Evolutionary conservation across 2,797 vertebrate species (phyloP).

Genomic region (Selene dorsalis): DNA sequence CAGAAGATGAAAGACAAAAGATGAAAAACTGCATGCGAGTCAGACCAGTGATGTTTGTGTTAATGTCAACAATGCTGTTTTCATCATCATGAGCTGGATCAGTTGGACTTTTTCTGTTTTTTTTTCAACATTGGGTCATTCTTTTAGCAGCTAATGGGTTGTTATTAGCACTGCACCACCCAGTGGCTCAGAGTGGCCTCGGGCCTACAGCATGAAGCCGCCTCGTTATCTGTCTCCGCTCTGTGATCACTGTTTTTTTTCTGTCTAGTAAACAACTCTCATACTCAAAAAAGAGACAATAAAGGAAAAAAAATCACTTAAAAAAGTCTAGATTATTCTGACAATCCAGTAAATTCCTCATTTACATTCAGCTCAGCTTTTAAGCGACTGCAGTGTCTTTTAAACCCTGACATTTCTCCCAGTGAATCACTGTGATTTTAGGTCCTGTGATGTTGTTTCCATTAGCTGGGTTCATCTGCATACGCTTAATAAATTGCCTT

Average conservation of each 20-base stretch:
- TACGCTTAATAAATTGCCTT: conserved; percentile 46
- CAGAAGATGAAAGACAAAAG: conserved; percentile 25
- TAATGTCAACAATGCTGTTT: conserved; percentile 39
- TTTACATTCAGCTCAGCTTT: conserved; percentile 53
- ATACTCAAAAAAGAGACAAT: neutral
- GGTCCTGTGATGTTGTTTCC: conserved; percentile 55
- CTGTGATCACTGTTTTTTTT: conserved; percentile 42
- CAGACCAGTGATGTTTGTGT: conserved; percentile 29
- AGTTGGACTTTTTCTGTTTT: conserved; percentile 23
- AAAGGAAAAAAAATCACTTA: conserved; percentile 7
- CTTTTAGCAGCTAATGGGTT: conserved; percentile 50
- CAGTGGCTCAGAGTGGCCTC: conserved; percentile 60
- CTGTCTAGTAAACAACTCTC: conserved; percentile 47
- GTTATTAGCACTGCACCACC: conserved; percentile 64
- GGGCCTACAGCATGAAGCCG: conserved; percentile 45
- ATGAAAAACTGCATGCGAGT: conserved; percentile 1
- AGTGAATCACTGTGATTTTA: conserved; percentile 54
- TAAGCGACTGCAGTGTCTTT: conserved; percentile 38
- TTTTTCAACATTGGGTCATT: conserved; percentile 21
- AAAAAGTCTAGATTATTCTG: conserved; percentile 43
- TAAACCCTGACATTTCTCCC: conserved; percentile 60
- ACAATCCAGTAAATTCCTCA: conserved; percentile 33
- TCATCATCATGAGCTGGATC: conserved; percentile 28
- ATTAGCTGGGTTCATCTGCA: conserved; percentile 56
- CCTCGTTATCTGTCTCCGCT: conserved; percentile 46